Base-by-base conservation (phyloP, 37 sponge, comb jelly and placozoan species). In the Aplysina aerophoba region DNA sequence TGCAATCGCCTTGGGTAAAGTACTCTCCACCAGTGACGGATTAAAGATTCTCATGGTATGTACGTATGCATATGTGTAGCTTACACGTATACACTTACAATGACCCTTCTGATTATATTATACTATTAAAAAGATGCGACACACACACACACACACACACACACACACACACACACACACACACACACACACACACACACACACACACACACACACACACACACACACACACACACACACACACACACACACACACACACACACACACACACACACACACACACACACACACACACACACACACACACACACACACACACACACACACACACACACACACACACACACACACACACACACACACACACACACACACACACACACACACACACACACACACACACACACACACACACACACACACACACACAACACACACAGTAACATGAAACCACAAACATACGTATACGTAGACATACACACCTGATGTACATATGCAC, bases 1-100 rank as follows among this genome's bases (percentile, higher is more conserved):
- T 37, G 92, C 92, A 15, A 84, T 21, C 38, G 88, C 79, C 8
- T 15, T 98, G 16, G 87, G 94, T 16, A 94, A 94, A 64, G 90
- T 80, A 40, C 73, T 98, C 11, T 89, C 89, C 13, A 77, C 58
- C 53, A 86, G 88, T 81, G 98, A 98, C 11, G 79, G 82, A 16
- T 55, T 98, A 31, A 84, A 90, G 63, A 56, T 86, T 30, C 81
- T 97, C 27, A 90, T 71, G 80, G 95, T 97, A 21, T 44, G 50
- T 8, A 8, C 8, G 50, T 8, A 44, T 44, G 8, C 50, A 3
- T 44, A 44, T 44, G 50, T 44, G 8, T 44, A n/a, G n/a, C n/a
- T n/a, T n/a, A n/a, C 50, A 11, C 50, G 8, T 44, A 44, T 8
- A 3, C 6, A 44, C 50, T 8, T 44, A 8, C 6, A 11, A 44